A percentile compares a stretch with the other conserved stretches of the same genome.
Conservation (phyloP, 2,797 vertebrate genomes). For the Etheostoma nigrum region DNA sequence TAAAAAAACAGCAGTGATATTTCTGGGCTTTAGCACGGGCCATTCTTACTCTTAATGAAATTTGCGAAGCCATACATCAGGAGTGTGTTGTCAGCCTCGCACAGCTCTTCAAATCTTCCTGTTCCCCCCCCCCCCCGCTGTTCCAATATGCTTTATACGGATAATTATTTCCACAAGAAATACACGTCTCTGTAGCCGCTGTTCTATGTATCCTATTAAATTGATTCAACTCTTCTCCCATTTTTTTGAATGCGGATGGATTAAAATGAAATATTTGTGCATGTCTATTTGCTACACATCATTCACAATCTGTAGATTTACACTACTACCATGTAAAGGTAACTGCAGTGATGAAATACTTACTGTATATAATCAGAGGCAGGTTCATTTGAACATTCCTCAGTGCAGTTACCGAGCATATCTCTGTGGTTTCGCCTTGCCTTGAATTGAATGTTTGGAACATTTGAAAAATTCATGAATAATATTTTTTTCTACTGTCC, state of each 20-base stretch:
- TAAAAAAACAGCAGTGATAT: constrained; percentile 78
- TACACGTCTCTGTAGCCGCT: constrained; percentile 31
- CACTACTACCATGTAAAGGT: constrained; percentile 40
- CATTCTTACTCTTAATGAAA: constrained; percentile 82
- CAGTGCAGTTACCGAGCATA: constrained; percentile 39
- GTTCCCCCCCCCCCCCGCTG: constrained; percentile 47
- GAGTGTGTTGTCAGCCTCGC: constrained; percentile 67
- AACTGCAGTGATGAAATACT: constrained; percentile 68
- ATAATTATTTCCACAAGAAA: constrained; percentile 79
- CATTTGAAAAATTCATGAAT: constrained; percentile 70
- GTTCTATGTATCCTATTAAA: constrained; percentile 31
- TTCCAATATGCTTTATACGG: constrained; percentile 74
- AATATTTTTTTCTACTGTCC: constrained; percentile 65
- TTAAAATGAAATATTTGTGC: constrained; percentile 42
- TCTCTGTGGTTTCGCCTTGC: constrained; percentile 37
- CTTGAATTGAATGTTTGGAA: constrained; percentile 61
- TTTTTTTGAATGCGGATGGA: constrained; percentile 28
- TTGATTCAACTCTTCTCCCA: constrained; percentile 48
- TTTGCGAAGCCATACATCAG: constrained; percentile 80
- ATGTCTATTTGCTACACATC: constrained; percentile 37
- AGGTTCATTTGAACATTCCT: constrained; percentile 57
- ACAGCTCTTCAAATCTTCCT: constrained; percentile 55
- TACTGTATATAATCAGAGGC: constrained; percentile 43
- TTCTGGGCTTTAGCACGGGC: constrained; percentile 72
- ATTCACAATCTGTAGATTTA: constrained; percentile 24